Percentiles rank a stretch among this genome's conserved stretches.
Evolutionary conservation across 1,140 invertebrate species (phyloP).

Genomic region (Euwallacea fornicatus): DNA sequence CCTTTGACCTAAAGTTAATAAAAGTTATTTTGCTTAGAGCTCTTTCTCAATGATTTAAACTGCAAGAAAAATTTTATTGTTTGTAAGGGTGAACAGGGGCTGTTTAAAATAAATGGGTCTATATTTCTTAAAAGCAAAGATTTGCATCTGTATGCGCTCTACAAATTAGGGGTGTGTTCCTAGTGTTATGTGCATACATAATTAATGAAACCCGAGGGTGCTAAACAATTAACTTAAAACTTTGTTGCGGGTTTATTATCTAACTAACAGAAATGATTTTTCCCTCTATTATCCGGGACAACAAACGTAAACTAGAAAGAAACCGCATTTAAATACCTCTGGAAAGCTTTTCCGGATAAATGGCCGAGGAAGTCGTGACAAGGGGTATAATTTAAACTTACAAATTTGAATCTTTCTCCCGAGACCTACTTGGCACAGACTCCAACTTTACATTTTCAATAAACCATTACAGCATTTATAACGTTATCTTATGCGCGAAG

Average conservation of each 20-base stretch:
- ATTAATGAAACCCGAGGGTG: no score
- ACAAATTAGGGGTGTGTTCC: no score
- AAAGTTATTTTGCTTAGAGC: not conserved
- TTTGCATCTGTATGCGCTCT: no score
- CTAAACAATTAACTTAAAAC: no score
- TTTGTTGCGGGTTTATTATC: no score
- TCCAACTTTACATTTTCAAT: conserved; percentile 11
- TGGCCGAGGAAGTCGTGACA: conserved; percentile 23
- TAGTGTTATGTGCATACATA: no score
- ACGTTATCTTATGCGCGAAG: not conserved
- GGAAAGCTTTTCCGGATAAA: conserved; percentile 14
- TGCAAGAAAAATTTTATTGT: not conserved
- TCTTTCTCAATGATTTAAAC: not conserved
- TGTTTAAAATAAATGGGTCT: not conserved
- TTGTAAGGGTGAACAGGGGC: not conserved
- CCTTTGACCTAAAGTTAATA: not conserved
- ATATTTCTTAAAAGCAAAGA: no score
- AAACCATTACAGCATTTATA: not conserved
- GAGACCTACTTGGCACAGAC: conserved; percentile 14
- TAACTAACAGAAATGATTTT: no score
- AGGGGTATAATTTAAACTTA: conserved; percentile 28
- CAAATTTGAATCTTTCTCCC: conserved; percentile 9
- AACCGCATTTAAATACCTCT: conserved; percentile 20
- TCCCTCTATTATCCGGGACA: no score
- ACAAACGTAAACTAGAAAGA: no score